Conservation (phyloP, 2,113 vertebrate species). For the Trematomus loennbergii region DNA sequence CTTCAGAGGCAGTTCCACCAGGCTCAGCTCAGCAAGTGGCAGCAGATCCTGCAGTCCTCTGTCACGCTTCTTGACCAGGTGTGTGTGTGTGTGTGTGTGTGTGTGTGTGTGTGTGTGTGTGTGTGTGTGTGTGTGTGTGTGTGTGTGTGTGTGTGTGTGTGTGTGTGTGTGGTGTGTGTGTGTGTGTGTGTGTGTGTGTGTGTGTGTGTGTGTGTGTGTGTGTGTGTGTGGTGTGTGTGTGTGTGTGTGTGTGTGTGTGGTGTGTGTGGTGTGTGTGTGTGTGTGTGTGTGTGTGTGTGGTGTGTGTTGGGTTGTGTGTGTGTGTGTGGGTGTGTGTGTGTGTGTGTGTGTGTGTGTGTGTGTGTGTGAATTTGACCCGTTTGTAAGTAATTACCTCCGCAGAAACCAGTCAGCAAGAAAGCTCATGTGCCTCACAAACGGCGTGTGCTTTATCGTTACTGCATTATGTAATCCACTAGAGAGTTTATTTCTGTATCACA, state of each 20-base stretch:
- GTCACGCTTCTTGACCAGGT: constrained; percentile 93
- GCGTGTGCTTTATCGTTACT: background rate
- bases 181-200: background rate
- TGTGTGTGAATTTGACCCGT: background rate
- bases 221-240: background rate
- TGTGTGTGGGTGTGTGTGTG: constrained; percentile 68
- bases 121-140: background rate
- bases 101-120: background rate
- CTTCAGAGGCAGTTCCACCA: constrained; percentile 92
- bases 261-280: background rate
- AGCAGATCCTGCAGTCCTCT: constrained; percentile 89
- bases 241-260: background rate
- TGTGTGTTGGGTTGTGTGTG: too few relatives aligned
- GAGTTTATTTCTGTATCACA: too few relatives aligned
- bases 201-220: background rate
- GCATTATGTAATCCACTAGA: constrained; percentile 2
- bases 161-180: background rate
- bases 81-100: constrained; percentile 7
- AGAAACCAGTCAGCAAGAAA: background rate
- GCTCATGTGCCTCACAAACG: background rate
- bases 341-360: background rate
- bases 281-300: background rate
- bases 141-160: background rate
- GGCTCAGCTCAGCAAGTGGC: constrained; percentile 90
- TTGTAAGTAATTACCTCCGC: background rate